These are phyloP conservation scores for Polyergus mexicanus DNA, from an alignment of 1,140 invertebrate species.

Conservation along the genomic window DNA sequence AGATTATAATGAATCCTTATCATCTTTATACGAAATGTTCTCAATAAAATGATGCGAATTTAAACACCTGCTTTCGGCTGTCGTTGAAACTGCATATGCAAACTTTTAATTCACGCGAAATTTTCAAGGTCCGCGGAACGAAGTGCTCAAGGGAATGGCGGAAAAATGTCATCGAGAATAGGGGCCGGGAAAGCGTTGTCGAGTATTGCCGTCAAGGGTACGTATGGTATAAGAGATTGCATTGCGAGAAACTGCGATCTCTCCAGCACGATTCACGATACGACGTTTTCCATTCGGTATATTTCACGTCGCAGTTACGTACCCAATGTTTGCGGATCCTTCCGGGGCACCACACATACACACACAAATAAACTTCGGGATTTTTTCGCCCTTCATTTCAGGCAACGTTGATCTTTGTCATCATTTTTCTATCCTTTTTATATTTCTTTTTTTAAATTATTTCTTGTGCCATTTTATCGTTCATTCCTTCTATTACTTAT, in stretches of 20 bases:
- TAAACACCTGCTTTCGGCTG: not conserved
- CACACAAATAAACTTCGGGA: slow-evolving; percentile 16
- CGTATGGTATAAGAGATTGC: slow-evolving; percentile 54
- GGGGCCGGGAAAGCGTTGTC: slow-evolving; percentile 12
- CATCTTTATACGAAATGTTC: not conserved
- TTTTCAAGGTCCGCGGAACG: slow-evolving; percentile 13
- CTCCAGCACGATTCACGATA: slow-evolving; percentile 35
- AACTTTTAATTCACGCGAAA: slow-evolving; percentile 7
- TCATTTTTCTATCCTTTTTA: not conserved
- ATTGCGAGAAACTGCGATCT: slow-evolving; percentile 36
- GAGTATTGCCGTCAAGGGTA: slow-evolving; percentile 45
- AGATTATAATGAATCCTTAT: not conserved
- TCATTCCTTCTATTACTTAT: not conserved
- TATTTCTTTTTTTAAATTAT: not conserved
- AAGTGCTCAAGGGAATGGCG: slow-evolving; percentile 19
- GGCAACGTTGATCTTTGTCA: slow-evolving; percentile 22
- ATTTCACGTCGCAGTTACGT: slow-evolving; percentile 35
- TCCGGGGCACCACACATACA: not conserved
- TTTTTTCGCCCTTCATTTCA: slow-evolving; percentile 37
- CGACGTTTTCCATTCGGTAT: slow-evolving; percentile 48
- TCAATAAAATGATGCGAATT: not conserved
- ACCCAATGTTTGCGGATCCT: slow-evolving; percentile 20
- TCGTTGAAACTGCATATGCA: not conserved
- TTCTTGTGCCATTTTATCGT: slow-evolving; percentile 5
- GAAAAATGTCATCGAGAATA: slow-evolving; percentile 39